These are phyloP conservation scores for Cottoperca gobio DNA, from an alignment of 2,797 vertebrate genomes.

Conservation along the genomic window DNA sequence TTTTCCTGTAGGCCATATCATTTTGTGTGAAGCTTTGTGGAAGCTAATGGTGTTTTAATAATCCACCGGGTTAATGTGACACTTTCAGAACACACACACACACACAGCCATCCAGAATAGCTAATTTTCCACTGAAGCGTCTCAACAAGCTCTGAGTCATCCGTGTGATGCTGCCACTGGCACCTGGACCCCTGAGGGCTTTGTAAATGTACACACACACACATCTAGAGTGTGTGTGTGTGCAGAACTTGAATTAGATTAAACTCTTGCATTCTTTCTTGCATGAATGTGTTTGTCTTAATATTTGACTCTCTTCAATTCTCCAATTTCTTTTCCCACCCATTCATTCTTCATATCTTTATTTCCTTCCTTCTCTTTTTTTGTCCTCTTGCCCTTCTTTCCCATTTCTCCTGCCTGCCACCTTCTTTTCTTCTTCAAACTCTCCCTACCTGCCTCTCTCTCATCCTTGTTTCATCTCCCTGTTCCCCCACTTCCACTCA, in stretches of 20 bases:
- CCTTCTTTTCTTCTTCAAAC: no score
- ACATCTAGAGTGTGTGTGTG: neutral
- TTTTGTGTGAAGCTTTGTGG: constrained; percentile 27
- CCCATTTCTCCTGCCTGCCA: neutral
- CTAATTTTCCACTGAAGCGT: constrained; percentile 38
- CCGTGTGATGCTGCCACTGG: constrained; percentile 22
- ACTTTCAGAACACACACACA: constrained; percentile 13
- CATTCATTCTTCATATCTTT: neutral
- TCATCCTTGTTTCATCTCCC: neutral
- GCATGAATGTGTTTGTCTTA: neutral
- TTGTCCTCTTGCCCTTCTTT: neutral
- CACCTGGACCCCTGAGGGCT: constrained; percentile 30
- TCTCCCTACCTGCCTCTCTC: neutral
- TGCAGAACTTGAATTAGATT: neutral
- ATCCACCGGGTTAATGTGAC: constrained; percentile 34
- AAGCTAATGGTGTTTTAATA: constrained; percentile 48
- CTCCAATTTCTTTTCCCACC: neutral
- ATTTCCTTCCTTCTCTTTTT: neutral
- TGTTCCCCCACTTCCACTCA: neutral
- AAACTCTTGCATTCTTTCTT: neutral
- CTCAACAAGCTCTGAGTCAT: constrained; percentile 60
- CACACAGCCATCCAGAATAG: constrained; percentile 15
- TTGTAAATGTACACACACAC: neutral
- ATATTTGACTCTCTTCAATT: neutral
- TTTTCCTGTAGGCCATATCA: constrained; percentile 31